Base-by-base conservation (phyloP, 2,888 invertebrate genomes). In the Drepana falcataria region DNA sequence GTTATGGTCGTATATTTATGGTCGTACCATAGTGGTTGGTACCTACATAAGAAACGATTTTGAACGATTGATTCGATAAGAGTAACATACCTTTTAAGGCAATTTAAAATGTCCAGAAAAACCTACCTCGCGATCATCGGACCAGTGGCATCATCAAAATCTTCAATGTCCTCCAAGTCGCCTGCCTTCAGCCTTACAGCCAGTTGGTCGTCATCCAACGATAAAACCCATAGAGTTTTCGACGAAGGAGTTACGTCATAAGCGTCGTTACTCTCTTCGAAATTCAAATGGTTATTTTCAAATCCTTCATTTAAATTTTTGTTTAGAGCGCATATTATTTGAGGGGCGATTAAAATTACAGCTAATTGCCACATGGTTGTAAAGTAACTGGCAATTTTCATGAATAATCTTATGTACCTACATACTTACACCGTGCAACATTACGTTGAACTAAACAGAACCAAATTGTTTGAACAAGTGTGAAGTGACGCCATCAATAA, bases 151-250 rank as follows among this genome's bases (percentile, higher is more conserved):
- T 59, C 35, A 41, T 74, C 68, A 56, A 77, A 79, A 2, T 73
- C 69, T 4, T 66, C 58, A 37, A 64, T 63, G 37, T 81, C 76
- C 1, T 48, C 58, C 2, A 48, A 51, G 47, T 59, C 68, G 0
- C 71, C 77, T 0, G 64, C 59, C 40, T 65, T 70, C 55, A 83
- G 52, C 52, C 61, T 66, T 7, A 64, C 53, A 51, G 70, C 72
- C 57, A 77, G 51, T 0, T 54, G 63, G n/a, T 63, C 64, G 48
- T 63, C 59, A 35, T 70, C 68, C 9, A 83, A 54, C 48, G 61
- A 65, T n/a, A 83, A 48, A 35, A 82, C 73, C 82, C 82, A 83
- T 5, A 83, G 1, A 41, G 68, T 2, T 52, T 57, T 3, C 60
- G 58, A 49, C 53, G 55, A 41, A 65, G 9, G 37, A 7, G 40